Evolutionary conservation across 1,140 invertebrate species (phyloP), one percentile per base, ranked within the genome.

Genomic region (Rhopalosiphum maidis): DNA sequence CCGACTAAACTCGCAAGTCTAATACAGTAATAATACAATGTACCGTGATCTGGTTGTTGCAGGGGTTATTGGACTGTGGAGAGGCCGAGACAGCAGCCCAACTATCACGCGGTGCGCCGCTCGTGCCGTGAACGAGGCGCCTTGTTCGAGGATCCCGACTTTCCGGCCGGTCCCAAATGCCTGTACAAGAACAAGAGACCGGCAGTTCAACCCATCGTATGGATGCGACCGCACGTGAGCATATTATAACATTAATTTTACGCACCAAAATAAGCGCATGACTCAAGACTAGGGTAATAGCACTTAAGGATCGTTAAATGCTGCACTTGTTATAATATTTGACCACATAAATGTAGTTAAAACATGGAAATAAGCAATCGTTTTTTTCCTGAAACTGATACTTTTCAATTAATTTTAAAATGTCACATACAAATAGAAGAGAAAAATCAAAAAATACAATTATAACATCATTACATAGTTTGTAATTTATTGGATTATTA

Each of bases 71-170:
- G 96, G 95, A 96, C 96, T 4, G 95, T 96, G 41, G 96, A 96
- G 94, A 94, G 96, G 90, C 95, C 95, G 60, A 94, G 95, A 60
- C 95, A 95, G 85, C 95, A 95, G 48, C 94, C 94, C 9, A 96
- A 95, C 94, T 96, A 96, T 94, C 95, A 96, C 82, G 96, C 96
- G 7, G 95, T 97, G 30, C 95, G 95, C 91, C 94, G 96, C 93
- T 94, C 95, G 15, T 96, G 96, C 94, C 94, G 97, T 41, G 96
- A 96, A 94, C 94, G 96, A 68, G 96, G 96, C 8, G 95, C 95
- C 9, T 95, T 97, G 25, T 97, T 96, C 95, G 97, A 97, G 94
- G 97, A 97, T 95, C 96, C 96, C 3, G 97, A 97, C 94, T 97
- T 97, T 95, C 95, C 96, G 23, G 95, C 96, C 1, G 95, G 95